phyloP scores from a whole-genome alignment of 2,797 vertebrate genomes.

The Pitangus sulphuratus region DNA sequence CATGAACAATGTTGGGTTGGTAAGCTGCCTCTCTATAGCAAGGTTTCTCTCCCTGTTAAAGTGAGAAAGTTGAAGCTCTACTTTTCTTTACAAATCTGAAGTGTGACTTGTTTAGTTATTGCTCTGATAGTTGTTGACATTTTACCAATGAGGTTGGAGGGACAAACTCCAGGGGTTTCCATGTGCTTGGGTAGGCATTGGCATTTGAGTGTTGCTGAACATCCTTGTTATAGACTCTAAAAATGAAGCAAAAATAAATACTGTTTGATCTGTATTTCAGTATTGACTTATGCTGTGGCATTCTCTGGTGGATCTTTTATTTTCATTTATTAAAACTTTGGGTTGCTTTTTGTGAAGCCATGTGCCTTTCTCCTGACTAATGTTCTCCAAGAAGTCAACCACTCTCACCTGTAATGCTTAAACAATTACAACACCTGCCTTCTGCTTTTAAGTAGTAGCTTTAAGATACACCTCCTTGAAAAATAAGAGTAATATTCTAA shows the following conservation, averaged over 20 bases:
- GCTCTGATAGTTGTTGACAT: conserved; percentile 3
- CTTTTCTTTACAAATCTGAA: conserved; percentile 30
- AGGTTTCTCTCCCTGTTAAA: neutral
- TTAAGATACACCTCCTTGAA: neutral
- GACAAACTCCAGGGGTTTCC: neutral
- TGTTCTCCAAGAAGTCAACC: neutral
- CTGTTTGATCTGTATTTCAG: conserved; percentile 38
- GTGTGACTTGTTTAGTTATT: conserved; percentile 32
- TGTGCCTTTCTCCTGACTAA: neutral
- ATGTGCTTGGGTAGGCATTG: neutral
- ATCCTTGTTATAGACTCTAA: conserved; percentile 23
- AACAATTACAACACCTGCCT: neutral
- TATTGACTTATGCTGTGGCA: neutral
- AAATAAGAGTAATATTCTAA: neutral
- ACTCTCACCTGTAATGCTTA: neutral
- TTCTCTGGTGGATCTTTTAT: neutral
- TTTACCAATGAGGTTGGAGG: neutral
- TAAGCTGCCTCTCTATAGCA: neutral
- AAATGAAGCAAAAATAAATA: conserved; percentile 55
- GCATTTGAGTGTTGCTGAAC: conserved; percentile 29
- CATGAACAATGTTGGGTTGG: neutral
- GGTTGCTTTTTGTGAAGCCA: neutral
- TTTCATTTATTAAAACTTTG: neutral
- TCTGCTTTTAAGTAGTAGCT: neutral
- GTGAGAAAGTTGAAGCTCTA: neutral